Evolutionary conservation across 2,888 invertebrate genomes (phyloP).

Genomic region (Cephus runcator): DNA sequence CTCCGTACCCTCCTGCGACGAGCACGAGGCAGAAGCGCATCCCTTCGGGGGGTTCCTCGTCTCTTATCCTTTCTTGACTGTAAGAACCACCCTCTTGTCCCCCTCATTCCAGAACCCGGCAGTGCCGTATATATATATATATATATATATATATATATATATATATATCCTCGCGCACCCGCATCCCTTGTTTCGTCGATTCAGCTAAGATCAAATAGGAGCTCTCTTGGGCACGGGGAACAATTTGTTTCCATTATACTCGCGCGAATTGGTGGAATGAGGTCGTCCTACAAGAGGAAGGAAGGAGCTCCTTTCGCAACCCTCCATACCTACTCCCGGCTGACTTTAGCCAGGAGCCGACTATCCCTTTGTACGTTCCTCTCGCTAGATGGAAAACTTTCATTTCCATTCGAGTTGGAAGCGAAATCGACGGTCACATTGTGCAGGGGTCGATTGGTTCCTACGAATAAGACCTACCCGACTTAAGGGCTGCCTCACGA

Average conservation of each 20-base stretch:
- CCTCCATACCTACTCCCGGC: neutral
- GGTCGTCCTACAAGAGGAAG: neutral
- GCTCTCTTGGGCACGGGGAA: constrained; percentile 18
- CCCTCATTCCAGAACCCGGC: constrained; percentile 5
- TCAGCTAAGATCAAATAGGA: constrained; percentile 42
- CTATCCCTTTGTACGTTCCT: neutral
- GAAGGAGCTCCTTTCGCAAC: neutral
- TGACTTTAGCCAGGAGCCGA: neutral
- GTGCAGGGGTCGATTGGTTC: neutral
- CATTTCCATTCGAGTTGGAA: neutral
- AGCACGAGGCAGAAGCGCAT: neutral
- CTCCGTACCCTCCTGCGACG: neutral
- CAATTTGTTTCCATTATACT: constrained; percentile 49
- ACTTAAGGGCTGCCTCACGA: neutral
- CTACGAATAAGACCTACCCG: neutral
- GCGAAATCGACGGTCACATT: neutral
- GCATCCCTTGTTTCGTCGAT: constrained; percentile 41
- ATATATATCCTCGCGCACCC: constrained; percentile 26
- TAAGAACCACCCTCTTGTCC: neutral
- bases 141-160: constrained; percentile 4
- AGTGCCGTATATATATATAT: constrained; percentile 6
- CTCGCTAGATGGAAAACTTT: neutral
- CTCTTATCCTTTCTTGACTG: constrained; percentile 4
- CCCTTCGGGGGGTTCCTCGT: constrained; percentile 20
- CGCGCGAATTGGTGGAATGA: constrained; percentile 6